phyloP scores from a whole-genome alignment of 2,113 vertebrate genomes.

The mouse (Mus musculus) region DNA sequence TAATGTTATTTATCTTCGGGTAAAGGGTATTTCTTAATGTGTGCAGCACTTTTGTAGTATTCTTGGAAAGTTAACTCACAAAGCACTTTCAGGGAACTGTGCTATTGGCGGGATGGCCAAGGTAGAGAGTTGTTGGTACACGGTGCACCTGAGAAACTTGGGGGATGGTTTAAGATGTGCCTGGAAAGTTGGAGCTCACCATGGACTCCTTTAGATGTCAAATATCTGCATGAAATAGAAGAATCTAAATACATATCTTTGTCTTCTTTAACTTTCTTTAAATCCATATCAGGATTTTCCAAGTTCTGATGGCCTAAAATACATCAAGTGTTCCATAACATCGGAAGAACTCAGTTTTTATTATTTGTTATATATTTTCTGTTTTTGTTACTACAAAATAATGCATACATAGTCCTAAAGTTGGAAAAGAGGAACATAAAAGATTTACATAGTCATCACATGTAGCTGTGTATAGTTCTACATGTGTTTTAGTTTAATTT shows the following conservation, averaged over 20 bases:
- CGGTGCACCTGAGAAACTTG: neutral
- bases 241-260: neutral
- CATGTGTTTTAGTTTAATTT: constrained; percentile 52
- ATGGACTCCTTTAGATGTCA: constrained; percentile 2
- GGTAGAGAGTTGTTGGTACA: neutral
- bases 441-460: neutral
- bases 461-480: neutral
- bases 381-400: constrained; percentile 13
- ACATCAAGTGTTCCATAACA: neutral
- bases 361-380: neutral
- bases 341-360: neutral
- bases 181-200: neutral
- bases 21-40: constrained; percentile 11
- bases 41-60: neutral
- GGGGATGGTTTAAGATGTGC: neutral
- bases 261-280: constrained; percentile 10
- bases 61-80: constrained; percentile 12
- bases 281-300: neutral
- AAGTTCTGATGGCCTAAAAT: neutral
- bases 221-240: constrained; percentile 2
- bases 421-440: constrained; percentile 43
- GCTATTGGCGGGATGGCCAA: neutral
- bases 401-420: constrained; percentile 22
- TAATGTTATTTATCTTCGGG: neutral
- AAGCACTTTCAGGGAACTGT: neutral